Percentiles rank a stretch among this genome's conserved stretches.
These are phyloP conservation scores for Seladonia tumulorum DNA, from an alignment of 2,888 invertebrate species.

Conservation along the genomic window DNA sequence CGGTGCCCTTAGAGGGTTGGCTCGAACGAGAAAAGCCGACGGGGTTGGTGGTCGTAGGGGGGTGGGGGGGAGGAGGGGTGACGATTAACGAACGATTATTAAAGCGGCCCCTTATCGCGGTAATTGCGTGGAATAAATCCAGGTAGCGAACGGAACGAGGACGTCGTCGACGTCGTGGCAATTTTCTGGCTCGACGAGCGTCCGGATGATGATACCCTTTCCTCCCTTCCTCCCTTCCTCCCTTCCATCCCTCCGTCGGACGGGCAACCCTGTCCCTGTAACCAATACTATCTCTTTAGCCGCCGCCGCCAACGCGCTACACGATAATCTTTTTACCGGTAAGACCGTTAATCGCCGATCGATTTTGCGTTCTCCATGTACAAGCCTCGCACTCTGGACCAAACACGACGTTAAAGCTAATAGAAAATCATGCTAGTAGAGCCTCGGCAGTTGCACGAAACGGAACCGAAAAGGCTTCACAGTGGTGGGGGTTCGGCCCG, in stretches of 20 bases:
- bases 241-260: neutral
- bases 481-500: no score
- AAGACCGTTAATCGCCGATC: constrained; percentile 60
- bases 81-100: constrained; percentile 81
- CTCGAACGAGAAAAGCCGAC: constrained; percentile 22
- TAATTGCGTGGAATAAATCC: constrained; percentile 81
- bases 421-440: neutral
- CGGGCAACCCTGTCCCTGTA: neutral
- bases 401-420: neutral
- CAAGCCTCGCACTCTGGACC: neutral
- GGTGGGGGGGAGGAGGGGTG: constrained; percentile 1
- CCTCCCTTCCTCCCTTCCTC: constrained; percentile 16
- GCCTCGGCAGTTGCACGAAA: no score
- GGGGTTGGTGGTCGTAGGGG: constrained; percentile 10
- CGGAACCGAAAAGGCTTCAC: no score
- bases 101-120: constrained; percentile 76
- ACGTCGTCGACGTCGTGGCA: constrained; percentile 53
- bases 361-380: constrained; percentile 50
- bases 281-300: constrained; percentile 43
- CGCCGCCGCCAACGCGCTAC: constrained; percentile 42
- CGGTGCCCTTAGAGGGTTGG: neutral
- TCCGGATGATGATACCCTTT: constrained; percentile 57
- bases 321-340: constrained; percentile 68
- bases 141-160: constrained; percentile 55
- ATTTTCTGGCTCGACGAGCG: constrained; percentile 70